Evolutionary conservation across 2,797 vertebrate species (phyloP).

Genomic region (Emydoidea blandingii): DNA sequence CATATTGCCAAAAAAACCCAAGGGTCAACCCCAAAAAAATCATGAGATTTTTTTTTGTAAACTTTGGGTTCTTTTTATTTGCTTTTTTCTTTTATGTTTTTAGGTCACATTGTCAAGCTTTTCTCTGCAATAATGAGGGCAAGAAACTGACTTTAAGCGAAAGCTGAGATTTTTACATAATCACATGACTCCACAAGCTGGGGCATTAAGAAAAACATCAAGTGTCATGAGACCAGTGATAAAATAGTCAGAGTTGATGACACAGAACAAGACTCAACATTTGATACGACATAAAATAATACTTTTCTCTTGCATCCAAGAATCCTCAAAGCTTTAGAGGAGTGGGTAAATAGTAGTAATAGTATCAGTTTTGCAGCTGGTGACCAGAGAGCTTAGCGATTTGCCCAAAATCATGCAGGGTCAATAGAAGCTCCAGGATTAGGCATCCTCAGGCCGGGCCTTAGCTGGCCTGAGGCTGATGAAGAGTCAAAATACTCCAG

Average conservation of each 20-base stretch:
- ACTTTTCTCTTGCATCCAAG: neutral
- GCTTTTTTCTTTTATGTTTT: conserved; percentile 15
- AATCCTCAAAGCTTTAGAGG: neutral
- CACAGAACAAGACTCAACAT: neutral
- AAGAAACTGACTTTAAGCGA: neutral
- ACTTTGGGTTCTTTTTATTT: neutral
- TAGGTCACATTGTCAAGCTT: neutral
- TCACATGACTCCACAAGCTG: neutral
- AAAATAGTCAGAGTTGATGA: neutral
- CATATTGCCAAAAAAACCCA: neutral
- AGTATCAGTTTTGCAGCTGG: neutral
- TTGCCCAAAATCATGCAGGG: neutral
- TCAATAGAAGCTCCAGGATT: neutral
- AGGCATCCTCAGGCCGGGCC: neutral
- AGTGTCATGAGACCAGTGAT: neutral
- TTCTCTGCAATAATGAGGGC: neutral
- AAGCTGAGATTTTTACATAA: conserved; percentile 14
- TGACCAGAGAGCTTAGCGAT: neutral
- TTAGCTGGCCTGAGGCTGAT: neutral
- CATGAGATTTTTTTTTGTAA: neutral
- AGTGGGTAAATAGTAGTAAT: accelerated
- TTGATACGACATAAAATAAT: neutral
- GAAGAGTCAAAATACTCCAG: neutral
- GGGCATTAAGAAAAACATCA: conserved; percentile 21
- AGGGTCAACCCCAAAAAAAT: neutral